Percentiles rank a stretch among this genome's conserved stretches.
phyloP scores from a whole-genome alignment of 2,888 invertebrate species.

The Petrolisthes manimaculis region DNA sequence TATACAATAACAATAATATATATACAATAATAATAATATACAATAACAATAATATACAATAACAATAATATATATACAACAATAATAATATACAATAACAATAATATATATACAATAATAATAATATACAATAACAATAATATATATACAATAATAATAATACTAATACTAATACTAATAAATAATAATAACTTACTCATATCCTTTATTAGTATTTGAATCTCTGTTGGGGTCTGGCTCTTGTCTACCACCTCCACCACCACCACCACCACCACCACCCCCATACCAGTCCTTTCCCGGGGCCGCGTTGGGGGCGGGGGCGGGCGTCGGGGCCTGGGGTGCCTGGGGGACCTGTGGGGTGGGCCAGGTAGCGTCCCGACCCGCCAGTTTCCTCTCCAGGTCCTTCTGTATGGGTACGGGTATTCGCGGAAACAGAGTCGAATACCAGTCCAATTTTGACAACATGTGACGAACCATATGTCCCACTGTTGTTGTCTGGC shows the following conservation, averaged over 20 bases:
- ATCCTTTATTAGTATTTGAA: not conserved
- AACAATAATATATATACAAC: not conserved
- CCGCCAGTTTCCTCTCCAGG: slow-evolving; percentile 59
- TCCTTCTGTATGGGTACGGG: slow-evolving; percentile 89
- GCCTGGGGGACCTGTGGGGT: not conserved
- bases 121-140: not conserved
- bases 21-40: not conserved
- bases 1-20: not conserved
- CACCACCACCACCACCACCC: not conserved
- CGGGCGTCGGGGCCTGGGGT: not conserved
- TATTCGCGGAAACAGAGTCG: slow-evolving; percentile 97
- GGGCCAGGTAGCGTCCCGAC: slow-evolving; percentile 40
- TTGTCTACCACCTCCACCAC: not conserved
- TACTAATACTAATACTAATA: too few species aligned
- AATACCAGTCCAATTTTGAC: slow-evolving; percentile 98
- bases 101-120: not conserved
- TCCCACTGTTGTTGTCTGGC: slow-evolving; percentile 92
- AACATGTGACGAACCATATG: slow-evolving; percentile 92
- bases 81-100: not conserved
- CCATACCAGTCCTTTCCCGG: slow-evolving; percentile 42
- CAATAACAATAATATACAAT: too few species aligned
- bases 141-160: not conserved
- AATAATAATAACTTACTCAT: not conserved
- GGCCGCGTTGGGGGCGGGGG: not conserved
- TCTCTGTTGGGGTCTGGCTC: not conserved